Percentiles rank a stretch among this genome's conserved stretches.
These are phyloP conservation scores for Siderastrea siderea DNA, from an alignment of 92 coral and sea anemone species.

Conservation along the genomic window DNA sequence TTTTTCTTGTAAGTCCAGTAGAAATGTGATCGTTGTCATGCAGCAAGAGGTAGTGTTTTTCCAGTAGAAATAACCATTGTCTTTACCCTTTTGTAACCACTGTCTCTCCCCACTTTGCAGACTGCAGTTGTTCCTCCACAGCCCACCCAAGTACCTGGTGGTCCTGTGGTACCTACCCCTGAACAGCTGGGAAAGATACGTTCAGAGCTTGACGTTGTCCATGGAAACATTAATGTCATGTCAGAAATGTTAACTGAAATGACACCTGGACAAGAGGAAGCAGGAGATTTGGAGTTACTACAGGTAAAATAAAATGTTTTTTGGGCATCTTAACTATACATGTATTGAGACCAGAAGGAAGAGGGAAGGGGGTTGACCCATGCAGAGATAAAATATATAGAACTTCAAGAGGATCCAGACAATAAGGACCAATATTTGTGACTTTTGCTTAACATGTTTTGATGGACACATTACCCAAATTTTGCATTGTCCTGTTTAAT, in stretches of 20 bases:
- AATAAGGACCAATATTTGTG: too few species aligned
- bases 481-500: too few species aligned
- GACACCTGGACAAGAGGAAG: slow-evolving; percentile 93
- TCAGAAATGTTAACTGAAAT: slow-evolving; percentile 97
- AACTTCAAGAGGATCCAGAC: too few species aligned
- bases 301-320: slow-evolving; percentile 58
- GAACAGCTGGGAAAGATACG: slow-evolving; percentile 96
- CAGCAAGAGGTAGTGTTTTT: background rate
- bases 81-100: background rate
- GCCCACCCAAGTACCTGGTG: slow-evolving; percentile 60
- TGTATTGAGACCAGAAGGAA: too few species aligned
- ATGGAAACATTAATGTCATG: slow-evolving; percentile 95
- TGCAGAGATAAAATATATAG: too few species aligned
- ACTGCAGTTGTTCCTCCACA: slow-evolving; percentile 37
- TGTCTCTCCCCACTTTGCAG: background rate
- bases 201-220: slow-evolving; percentile 94
- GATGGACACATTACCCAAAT: too few species aligned
- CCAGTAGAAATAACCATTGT: too few species aligned
- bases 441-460: too few species aligned
- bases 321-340: too few species aligned
- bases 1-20: background rate
- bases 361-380: too few species aligned
- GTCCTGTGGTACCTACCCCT: slow-evolving; percentile 91
- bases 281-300: slow-evolving; percentile 86
- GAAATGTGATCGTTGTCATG: background rate